phyloP scores from a whole-genome alignment of 2,888 invertebrate genomes.

The Mythimna lalbum region DNA sequence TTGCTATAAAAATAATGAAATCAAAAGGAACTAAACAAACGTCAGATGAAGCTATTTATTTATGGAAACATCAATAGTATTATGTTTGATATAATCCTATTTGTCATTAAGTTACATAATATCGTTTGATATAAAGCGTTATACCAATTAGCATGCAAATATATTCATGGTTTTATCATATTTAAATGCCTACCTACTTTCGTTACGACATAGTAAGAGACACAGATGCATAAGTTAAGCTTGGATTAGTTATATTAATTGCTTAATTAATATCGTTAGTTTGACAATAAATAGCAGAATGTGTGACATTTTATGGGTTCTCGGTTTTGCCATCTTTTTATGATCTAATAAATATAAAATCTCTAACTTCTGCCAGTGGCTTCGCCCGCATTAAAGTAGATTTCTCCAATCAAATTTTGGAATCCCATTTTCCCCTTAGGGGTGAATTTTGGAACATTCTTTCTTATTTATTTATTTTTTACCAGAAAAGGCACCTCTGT shows the following conservation, averaged over 20 bases:
- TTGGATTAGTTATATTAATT: slow-evolving; percentile 23
- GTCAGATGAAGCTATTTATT: slow-evolving; percentile 20
- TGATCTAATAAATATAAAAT: not conserved
- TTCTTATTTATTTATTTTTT: too few species aligned
- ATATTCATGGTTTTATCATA: slow-evolving; percentile 33
- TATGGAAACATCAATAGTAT: not conserved
- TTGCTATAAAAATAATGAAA: not conserved
- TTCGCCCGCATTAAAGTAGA: too few species aligned
- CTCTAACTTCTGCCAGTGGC: too few species aligned
- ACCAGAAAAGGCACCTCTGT: too few species aligned
- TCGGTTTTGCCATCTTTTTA: not conserved
- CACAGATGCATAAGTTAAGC: slow-evolving; percentile 30
- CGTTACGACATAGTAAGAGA: slow-evolving; percentile 24
- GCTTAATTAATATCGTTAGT: slow-evolving; percentile 29
- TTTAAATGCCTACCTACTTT: slow-evolving; percentile 23
- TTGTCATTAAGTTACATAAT: slow-evolving; percentile 39
- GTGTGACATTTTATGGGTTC: not conserved
- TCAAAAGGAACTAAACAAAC: not conserved
- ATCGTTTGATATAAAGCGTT: slow-evolving; percentile 7
- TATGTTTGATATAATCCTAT: slow-evolving; percentile 17
- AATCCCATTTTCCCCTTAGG: too few species aligned
- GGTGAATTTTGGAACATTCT: too few species aligned
- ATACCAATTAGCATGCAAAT: slow-evolving; percentile 39
- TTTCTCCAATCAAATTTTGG: too few species aligned
- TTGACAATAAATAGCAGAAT: not conserved